A percentile compares a stretch with the other conserved stretches of the same genome.
phyloP scores from a whole-genome alignment of 2,113 vertebrate species.

The Takifugu bimaculatus region DNA sequence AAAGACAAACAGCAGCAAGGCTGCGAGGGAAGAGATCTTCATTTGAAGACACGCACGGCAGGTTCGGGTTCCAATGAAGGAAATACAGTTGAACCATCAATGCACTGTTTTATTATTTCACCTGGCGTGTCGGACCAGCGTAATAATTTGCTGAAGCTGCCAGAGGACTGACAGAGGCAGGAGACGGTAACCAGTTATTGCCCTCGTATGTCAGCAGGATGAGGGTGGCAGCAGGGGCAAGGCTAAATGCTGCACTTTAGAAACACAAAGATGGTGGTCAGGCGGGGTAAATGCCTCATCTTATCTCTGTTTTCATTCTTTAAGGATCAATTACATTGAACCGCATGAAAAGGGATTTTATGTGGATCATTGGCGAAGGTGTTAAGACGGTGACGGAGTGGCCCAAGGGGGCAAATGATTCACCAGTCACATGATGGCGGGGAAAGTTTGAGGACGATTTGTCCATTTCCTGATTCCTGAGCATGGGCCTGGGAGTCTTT shows the following conservation, averaged over 20 bases:
- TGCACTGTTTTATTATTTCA: too few relatives aligned
- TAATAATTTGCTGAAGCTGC: conserved; percentile 5
- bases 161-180: neutral
- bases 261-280: too few relatives aligned
- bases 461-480: conserved; percentile 4
- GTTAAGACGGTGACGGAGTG: neutral
- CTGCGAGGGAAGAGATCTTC: conserved; percentile 6
- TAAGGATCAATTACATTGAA: too few relatives aligned
- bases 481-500: conserved; percentile 18
- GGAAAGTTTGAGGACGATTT: conserved; percentile 5
- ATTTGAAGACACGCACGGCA: neutral
- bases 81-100: too few relatives aligned
- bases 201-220: conserved; percentile 25
- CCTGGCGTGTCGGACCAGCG: too few relatives aligned
- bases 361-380: too few relatives aligned
- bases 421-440: conserved; percentile 26
- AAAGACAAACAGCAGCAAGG: conserved; percentile 22
- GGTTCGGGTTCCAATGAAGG: neutral
- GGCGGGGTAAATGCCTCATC: too few relatives aligned
- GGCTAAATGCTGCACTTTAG: neutral
- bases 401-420: conserved; percentile 22
- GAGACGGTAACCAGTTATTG: conserved; percentile 62
- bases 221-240: conserved; percentile 43
- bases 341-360: too few relatives aligned
- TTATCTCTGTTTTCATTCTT: too few relatives aligned